Evolutionary conservation across 1,140 invertebrate genomes (phyloP), one percentile per base, ranked within the genome.

Genomic region (Bombus huntii): DNA sequence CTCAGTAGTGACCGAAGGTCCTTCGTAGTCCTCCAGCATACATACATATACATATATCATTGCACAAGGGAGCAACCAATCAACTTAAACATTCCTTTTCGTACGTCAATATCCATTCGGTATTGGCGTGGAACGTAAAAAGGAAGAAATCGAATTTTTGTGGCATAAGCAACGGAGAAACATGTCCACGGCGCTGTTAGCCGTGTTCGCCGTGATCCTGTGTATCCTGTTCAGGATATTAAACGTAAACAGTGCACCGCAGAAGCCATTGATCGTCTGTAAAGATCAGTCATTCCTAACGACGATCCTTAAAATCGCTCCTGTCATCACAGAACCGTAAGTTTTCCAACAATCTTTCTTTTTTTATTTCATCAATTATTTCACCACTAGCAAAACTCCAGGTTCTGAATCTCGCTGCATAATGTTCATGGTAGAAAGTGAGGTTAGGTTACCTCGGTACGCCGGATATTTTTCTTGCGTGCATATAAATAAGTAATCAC

Each of bases 171-270:
- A n/a, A 31, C 42, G 12, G 13, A 53, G 37, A 79, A 93, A 91
- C 66, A 98, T 97, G 97, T 98, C 97, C 88, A 97, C 97, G 77
- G 97, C 97, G 81, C 94, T 97, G 74, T 94, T 98, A 85, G 97
- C 97, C 68, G 96, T 97, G 15, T 94, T 98, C 87, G 97, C 97
- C 75, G 97, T 98, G 47, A 97, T 98, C 88, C 94, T 98, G 76
- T 97, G 97, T 94, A 96, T 98, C 87, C 95, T 98, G 79, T 97
- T 98, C 93, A 96, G 97, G 92, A 97, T 98, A 91, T 95, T 98
- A 66, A 98, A 98, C 94, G 97, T 98, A 72, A 97, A 97, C 93
- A 98, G 97, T 90, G 96, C 97, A 91, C 96, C 98, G 1, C 96
- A 97, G 83, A 97, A 97, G 93, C 98, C 98, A 34, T 94, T 96